Evolutionary conservation across 2,888 invertebrate genomes (phyloP).

Genomic region (Dusona sp.): DNA sequence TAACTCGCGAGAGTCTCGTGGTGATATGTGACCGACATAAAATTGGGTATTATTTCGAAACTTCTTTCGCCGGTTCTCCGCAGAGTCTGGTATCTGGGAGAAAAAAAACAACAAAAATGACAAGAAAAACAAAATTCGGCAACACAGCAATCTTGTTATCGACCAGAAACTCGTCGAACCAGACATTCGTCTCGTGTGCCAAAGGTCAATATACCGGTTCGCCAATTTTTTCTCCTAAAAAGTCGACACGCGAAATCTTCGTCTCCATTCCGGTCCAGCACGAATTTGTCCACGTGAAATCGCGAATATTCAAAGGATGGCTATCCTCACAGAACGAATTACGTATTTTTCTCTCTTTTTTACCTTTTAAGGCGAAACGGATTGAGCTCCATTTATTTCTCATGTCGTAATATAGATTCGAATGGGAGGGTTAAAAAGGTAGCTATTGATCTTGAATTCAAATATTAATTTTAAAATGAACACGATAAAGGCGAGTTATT

Average conservation of each 20-base stretch:
- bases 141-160: not conserved
- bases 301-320: not conserved
- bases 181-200: conserved; percentile 19
- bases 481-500: not conserved
- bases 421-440: not conserved
- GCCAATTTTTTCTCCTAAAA: conserved; percentile 14
- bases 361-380: conserved; percentile 7
- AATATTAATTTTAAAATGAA: not conserved
- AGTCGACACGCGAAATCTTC: conserved; percentile 46
- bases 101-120: not conserved
- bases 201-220: conserved; percentile 60
- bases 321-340: not conserved
- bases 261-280: conserved; percentile 61
- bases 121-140: not conserved
- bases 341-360: not conserved
- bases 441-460: not conserved
- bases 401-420: not conserved
- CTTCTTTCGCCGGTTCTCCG: conserved; percentile 30
- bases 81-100: not conserved
- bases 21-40: conserved; percentile 63
- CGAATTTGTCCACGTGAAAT: not conserved
- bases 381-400: not conserved
- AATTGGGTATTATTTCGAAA: conserved; percentile 49
- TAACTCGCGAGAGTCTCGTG: conserved; percentile 66
- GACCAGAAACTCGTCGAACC: not conserved